Conservation (phyloP, 2,113 vertebrate species). For the Hypomesus transpacificus region DNA sequence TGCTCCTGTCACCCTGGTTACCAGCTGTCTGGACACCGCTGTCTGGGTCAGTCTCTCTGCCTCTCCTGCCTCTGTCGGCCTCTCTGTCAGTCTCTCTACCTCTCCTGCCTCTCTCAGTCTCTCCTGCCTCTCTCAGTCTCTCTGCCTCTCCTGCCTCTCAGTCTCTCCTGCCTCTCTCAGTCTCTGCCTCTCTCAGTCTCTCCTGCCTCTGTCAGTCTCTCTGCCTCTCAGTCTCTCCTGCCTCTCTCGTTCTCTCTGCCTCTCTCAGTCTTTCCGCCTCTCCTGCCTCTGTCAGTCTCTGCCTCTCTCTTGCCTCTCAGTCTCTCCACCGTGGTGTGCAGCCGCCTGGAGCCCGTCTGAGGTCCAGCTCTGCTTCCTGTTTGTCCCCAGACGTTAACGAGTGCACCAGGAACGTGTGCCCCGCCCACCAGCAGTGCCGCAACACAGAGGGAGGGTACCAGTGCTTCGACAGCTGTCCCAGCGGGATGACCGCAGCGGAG, state of each 20-base stretch:
- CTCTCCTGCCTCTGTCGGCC: neutral
- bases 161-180: neutral
- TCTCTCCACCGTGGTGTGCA: neutral
- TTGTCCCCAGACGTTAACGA: slow-evolving; percentile 72
- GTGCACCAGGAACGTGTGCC: slow-evolving; percentile 71
- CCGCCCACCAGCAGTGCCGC: slow-evolving; percentile 73
- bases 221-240: no score
- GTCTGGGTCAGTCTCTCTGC: slow-evolving; percentile 66
- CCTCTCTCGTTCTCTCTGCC: no score
- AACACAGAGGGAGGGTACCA: slow-evolving; percentile 79
- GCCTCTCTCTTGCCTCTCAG: neutral
- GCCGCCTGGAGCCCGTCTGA: no score
- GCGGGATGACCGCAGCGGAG: slow-evolving; percentile 68
- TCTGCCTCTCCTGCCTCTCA: neutral
- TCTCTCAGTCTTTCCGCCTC: slow-evolving; percentile 53
- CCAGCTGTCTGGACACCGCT: slow-evolving; percentile 72
- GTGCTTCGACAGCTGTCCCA: slow-evolving; percentile 74
- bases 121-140: no score
- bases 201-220: neutral
- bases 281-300: slow-evolving; percentile 51
- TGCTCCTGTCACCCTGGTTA: slow-evolving; percentile 76
- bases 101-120: no score
- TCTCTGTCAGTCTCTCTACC: neutral
- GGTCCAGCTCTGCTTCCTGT: neutral
- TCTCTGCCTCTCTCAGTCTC: neutral